phyloP scores from a whole-genome alignment of 2,888 invertebrate genomes.

The Escarpia spicata region DNA sequence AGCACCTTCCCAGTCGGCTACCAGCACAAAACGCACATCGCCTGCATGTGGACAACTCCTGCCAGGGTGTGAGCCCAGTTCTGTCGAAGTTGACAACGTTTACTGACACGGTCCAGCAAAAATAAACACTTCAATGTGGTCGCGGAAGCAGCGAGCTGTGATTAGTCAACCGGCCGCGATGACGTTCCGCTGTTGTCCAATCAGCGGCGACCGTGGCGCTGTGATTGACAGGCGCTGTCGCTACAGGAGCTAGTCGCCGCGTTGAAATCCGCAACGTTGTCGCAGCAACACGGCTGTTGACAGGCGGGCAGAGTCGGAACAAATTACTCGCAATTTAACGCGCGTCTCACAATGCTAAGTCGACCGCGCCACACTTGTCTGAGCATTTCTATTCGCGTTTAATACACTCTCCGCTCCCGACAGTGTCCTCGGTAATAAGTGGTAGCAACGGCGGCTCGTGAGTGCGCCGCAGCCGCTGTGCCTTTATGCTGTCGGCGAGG shows the following conservation, averaged over 20 bases:
- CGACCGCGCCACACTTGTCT: conserved; percentile 16
- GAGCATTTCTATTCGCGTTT: conserved; percentile 10
- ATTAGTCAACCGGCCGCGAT: not conserved
- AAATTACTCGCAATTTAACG: conserved; percentile 16
- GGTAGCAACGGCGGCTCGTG: not conserved
- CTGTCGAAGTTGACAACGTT: conserved; percentile 3
- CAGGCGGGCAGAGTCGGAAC: conserved; percentile 5
- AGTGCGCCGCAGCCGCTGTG: not conserved
- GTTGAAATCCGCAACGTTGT: not conserved
- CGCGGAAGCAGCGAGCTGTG: not conserved
- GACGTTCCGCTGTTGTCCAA: not conserved
- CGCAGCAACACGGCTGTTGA: conserved; percentile 14
- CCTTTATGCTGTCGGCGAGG: not conserved
- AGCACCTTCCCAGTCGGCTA: not conserved
- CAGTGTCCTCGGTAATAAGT: not conserved
- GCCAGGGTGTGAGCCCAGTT: not conserved
- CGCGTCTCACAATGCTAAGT: conserved; percentile 6
- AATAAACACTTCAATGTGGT: not conserved
- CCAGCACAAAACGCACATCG: conserved; percentile 6
- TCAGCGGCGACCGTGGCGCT: not conserved
- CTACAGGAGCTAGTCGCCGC: not conserved
- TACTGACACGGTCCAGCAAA: not conserved
- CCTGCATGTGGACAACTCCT: not conserved
- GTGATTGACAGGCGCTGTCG: not conserved
- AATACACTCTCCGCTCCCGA: not conserved